These are phyloP conservation scores for Cavia aperea DNA, from an alignment of 2,113 vertebrate species.

Conservation along the genomic window DNA sequence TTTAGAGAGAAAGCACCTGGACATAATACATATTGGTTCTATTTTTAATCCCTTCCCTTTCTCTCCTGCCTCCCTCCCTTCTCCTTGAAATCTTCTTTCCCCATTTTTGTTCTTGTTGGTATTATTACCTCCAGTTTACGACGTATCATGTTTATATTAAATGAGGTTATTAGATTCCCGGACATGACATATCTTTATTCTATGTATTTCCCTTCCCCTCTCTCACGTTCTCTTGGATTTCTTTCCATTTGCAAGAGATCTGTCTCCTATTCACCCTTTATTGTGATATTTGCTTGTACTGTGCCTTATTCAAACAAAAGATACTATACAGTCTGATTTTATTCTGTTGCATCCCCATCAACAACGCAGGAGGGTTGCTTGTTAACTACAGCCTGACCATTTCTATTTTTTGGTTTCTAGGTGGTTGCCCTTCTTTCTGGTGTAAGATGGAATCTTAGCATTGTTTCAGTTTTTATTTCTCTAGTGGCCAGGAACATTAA, in stretches of 20 bases:
- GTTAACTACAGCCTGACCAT: neutral
- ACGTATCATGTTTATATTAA: neutral
- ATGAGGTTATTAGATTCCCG: neutral
- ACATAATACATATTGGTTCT: neutral
- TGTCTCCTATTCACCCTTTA: neutral
- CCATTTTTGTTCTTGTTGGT: neutral
- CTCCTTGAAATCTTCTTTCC: neutral
- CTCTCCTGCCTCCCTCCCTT: neutral
- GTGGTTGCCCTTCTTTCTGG: neutral
- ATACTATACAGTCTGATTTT: neutral
- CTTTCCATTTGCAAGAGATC: neutral
- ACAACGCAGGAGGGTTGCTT: neutral
- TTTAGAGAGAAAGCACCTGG: neutral
- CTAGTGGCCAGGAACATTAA: neutral
- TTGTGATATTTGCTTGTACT: neutral
- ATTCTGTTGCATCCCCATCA: neutral
- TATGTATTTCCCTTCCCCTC: neutral
- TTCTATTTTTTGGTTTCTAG: neutral
- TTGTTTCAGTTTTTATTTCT: neutral
- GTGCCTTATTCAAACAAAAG: neutral
- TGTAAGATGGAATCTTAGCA: neutral
- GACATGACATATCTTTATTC: neutral
- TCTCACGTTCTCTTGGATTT: neutral
- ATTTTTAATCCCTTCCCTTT: neutral
- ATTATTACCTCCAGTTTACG: neutral